phyloP scores from a whole-genome alignment of 2,113 vertebrate species.

The Phyllostomus discolor region DNA sequence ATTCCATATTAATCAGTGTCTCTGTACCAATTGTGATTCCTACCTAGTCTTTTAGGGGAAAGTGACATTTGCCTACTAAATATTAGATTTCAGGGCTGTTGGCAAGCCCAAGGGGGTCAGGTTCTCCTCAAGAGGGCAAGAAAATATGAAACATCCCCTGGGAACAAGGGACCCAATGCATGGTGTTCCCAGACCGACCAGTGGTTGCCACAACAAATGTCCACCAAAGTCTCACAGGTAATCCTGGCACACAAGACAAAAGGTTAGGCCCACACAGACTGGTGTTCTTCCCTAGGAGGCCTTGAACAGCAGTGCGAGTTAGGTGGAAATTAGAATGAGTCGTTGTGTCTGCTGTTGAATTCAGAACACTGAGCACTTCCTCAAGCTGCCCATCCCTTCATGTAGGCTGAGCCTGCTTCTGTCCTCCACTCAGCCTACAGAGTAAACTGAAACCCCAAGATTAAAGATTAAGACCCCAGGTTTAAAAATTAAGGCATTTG shows the following conservation, averaged over 20 bases:
- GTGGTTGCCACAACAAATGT: not conserved
- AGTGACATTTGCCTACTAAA: not conserved
- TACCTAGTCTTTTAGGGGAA: not conserved
- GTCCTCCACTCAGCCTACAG: not conserved
- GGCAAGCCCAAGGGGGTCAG: not conserved
- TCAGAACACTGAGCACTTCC: not conserved
- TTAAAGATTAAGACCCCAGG: not conserved
- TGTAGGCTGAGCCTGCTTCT: not conserved
- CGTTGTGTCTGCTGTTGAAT: not conserved
- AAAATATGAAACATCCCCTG: not conserved
- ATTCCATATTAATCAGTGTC: not conserved
- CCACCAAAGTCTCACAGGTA: not conserved
- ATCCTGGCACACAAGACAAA: not conserved
- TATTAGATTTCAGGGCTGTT: not conserved
- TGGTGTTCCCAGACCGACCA: not conserved
- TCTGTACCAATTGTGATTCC: not conserved
- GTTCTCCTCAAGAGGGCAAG: not conserved
- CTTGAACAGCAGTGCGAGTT: not conserved
- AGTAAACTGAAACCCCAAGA: not conserved
- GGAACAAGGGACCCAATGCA: not conserved
- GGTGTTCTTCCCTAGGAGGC: not conserved
- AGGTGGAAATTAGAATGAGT: not conserved
- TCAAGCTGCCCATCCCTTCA: not conserved
- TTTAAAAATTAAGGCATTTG: not conserved
- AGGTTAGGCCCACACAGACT: not conserved